phyloP scores from a whole-genome alignment of 2,113 vertebrate genomes.

The Amphiprion ocellaris region DNA sequence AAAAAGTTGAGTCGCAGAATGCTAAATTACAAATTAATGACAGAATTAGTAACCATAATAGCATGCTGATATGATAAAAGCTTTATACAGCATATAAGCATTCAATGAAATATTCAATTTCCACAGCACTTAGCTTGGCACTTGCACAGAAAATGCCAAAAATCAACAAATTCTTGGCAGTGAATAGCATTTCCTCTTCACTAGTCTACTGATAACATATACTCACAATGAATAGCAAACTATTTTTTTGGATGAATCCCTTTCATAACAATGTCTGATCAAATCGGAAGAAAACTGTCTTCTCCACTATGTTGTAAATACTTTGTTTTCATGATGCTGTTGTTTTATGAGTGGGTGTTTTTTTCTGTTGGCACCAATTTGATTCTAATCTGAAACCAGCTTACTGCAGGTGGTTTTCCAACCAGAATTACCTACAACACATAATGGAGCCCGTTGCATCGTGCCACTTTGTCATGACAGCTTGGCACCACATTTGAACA shows the following conservation, averaged over 20 bases:
- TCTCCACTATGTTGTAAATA: background rate
- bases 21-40: background rate
- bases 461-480: too few relatives aligned
- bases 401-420: background rate
- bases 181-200: background rate
- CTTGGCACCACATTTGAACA: too few relatives aligned
- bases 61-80: background rate
- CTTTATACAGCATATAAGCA: background rate
- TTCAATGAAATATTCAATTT: conserved; percentile 7
- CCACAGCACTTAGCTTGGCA: background rate
- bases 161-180: conserved; percentile 24
- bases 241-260: conserved; percentile 17
- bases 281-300: background rate
- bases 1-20: background rate
- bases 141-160: conserved; percentile 1
- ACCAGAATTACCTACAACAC: background rate
- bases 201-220: conserved; percentile 24
- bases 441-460: too few relatives aligned
- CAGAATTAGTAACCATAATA: background rate
- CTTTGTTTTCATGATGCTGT: background rate
- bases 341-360: background rate
- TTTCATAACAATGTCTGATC: conserved; percentile 9
- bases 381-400: conserved; percentile 19
- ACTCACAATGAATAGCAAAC: conserved; percentile 18
- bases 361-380: background rate